Evolutionary conservation across 2,113 vertebrate species (phyloP), one percentile per base, ranked within the genome.

Genomic region (Ochotona princeps): DNA sequence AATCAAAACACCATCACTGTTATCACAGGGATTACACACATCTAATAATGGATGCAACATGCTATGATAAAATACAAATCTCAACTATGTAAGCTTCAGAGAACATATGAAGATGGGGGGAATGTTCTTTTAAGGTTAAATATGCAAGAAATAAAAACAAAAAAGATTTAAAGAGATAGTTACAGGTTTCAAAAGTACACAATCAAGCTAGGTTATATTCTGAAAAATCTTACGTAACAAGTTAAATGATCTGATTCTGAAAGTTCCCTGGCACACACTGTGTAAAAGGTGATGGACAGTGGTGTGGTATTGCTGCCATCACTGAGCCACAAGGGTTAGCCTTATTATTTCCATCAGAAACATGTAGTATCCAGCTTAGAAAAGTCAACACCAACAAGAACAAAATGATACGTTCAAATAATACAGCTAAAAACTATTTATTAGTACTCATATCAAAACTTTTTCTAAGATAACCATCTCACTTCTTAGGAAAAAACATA

Each of bases 111-210:
- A 79, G 23, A 80, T 87, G 7, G 32, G 91, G 57, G 18, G n/a
- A 47, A 76, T 2, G 2, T 60, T 66, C 6, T 70, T 75, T 93
- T 66, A 83, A 91, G 94, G 5, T 44, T 93, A 79, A 94, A 21
- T 76, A 86, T 81, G 47, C 17, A n/a, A 87, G 35, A 82, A 88
- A 88, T 51, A 72, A 96, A 89, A 89, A 18, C 63, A 87, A 92
- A 57, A 83, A 14, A 89, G 13, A 81, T 10, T 44, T 44, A 25
- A 67, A 73, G 57, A 78, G 92, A 66, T 10, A 90, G 44, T 6
- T 32, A 28, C 12, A 79, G 25, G 73, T 84, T 83, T 76, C 76
- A 72, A 93, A 44, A 93, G 35, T 12, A 49, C 11, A 15, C 1
- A 78, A 74, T 38, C 7, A 44, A 84, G 25, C 47, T 61, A 67